These are phyloP conservation scores for Pterostichus niger DNA, from an alignment of 2,888 invertebrate genomes.

Conservation along the genomic window DNA sequence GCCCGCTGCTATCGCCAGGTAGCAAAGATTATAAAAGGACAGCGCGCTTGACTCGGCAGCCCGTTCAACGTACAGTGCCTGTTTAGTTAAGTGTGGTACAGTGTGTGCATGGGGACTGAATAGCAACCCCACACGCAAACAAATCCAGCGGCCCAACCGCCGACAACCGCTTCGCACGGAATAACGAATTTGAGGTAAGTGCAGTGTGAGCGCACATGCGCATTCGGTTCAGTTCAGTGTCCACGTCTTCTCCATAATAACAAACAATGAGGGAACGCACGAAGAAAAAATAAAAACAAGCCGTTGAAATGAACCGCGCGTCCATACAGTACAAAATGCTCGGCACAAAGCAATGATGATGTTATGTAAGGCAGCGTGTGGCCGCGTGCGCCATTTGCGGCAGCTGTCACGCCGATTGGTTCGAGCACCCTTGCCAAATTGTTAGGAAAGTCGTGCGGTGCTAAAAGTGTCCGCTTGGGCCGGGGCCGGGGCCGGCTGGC, in stretches of 20 bases:
- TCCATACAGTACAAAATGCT: background rate
- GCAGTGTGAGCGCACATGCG: constrained; percentile 17
- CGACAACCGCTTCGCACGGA: background rate
- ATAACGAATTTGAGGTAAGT: constrained; percentile 20
- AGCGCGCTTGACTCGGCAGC: constrained; percentile 78
- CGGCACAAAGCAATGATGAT: background rate
- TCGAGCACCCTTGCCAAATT: constrained; percentile 86
- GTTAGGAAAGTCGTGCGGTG: constrained; percentile 75
- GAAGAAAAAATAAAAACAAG: constrained; percentile 19
- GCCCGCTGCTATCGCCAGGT: constrained; percentile 77
- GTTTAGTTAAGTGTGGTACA: constrained; percentile 64
- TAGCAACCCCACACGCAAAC: constrained; percentile 6
- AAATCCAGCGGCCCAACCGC: constrained; percentile 7
- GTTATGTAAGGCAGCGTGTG: constrained; percentile 68
- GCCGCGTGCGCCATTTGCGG: constrained; percentile 69
- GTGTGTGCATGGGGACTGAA: constrained; percentile 63
- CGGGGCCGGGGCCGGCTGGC: constrained; percentile 74
- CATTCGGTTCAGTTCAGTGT: constrained; percentile 30
- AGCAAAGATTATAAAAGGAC: constrained; percentile 82
- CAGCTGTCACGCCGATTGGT: constrained; percentile 67
- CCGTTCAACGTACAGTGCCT: constrained; percentile 75
- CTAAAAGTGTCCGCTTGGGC: constrained; percentile 79
- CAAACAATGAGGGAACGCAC: background rate
- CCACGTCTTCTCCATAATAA: background rate
- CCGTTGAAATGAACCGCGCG: background rate